A percentile compares a stretch with the other conserved stretches of the same genome.
Evolutionary conservation across 2,797 vertebrate species (phyloP).

Genomic region (Scyliorhinus canicula): DNA sequence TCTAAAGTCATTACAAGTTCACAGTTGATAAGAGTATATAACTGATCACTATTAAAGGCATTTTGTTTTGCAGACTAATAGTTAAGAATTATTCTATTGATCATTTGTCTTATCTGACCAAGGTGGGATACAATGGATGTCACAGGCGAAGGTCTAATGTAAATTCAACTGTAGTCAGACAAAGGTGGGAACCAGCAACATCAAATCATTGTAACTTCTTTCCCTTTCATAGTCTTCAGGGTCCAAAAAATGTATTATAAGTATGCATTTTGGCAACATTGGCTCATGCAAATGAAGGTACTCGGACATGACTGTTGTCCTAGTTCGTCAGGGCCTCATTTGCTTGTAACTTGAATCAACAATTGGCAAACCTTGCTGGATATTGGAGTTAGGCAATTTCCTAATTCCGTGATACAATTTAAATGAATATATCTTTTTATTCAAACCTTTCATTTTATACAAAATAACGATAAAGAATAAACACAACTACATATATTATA

Average conservation of each 20-base stretch:
- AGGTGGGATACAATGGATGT: neutral
- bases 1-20: slow-evolving; percentile 38
- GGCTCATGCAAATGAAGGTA: neutral
- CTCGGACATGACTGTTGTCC: neutral
- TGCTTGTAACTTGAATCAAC: neutral
- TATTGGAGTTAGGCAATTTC: neutral
- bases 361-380: neutral
- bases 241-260: neutral
- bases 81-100: slow-evolving; percentile 25
- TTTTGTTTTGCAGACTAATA: neutral
- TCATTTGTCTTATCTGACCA: slow-evolving; percentile 18
- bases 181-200: slow-evolving; percentile 14
- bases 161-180: slow-evolving; percentile 3
- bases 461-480: no score
- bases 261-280: neutral
- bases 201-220: neutral
- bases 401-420: neutral
- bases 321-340: neutral
- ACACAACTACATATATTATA: no score
- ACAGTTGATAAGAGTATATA: slow-evolving; percentile 33
- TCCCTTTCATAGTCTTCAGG: neutral
- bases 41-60: slow-evolving; percentile 25
- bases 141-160: neutral
- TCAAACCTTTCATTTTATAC: no score
- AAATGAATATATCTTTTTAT: no score